These are phyloP conservation scores for Hemicentrotus pulcherrimus DNA, from an alignment of 35 echinoderm and acorn worm genomes.

Conservation along the genomic window DNA sequence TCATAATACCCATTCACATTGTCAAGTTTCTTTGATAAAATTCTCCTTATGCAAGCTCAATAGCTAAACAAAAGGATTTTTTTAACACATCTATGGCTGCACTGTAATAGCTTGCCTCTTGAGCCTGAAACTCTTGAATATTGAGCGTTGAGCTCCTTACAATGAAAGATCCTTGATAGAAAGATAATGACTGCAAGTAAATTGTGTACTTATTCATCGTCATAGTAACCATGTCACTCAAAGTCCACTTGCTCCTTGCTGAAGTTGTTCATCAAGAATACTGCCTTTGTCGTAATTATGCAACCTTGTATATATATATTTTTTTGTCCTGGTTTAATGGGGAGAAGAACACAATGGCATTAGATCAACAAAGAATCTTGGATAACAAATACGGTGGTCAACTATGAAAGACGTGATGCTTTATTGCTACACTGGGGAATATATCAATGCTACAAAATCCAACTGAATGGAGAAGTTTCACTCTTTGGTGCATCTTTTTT, in stretches of 20 bases:
- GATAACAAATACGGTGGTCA: too few species aligned
- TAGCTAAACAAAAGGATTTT: too few species aligned
- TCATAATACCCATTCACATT: too few species aligned
- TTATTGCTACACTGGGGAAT: too few species aligned
- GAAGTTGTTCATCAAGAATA: neutral
- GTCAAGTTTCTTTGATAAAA: too few species aligned
- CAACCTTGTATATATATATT: neutral
- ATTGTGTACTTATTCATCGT: neutral
- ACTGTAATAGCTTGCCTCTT: neutral
- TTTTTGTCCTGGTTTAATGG: neutral
- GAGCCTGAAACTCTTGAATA: neutral
- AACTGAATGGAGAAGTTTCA: too few species aligned
- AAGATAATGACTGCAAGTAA: neutral
- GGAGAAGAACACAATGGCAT: neutral
- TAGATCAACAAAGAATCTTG: neutral
- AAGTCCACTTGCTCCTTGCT: neutral
- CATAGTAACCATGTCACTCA: neutral
- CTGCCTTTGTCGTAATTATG: neutral
- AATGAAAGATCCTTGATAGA: neutral
- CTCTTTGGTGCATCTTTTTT: too few species aligned
- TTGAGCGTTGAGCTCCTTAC: neutral
- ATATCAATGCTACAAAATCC: too few species aligned
- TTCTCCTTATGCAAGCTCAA: too few species aligned
- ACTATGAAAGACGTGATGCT: too few species aligned
- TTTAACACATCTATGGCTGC: neutral